Conservation (phyloP, 2,797 vertebrate species). For the Chelidonichthys spinosus region DNA sequence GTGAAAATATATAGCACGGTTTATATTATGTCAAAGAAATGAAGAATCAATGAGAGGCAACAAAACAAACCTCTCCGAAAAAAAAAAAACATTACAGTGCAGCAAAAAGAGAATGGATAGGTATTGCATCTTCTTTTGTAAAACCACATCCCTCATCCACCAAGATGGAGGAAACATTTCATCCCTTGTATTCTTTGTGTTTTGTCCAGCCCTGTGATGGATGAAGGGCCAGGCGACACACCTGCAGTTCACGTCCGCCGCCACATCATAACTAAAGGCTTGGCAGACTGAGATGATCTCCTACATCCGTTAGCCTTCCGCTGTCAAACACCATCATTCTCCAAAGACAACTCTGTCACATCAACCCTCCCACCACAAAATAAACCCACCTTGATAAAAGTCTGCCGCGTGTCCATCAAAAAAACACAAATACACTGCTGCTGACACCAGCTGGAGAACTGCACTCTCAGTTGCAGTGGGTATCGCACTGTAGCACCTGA, state of each 20-base stretch:
- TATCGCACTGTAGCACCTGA: conserved; percentile 16
- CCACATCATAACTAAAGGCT: conserved; percentile 80
- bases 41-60: conserved; percentile 16
- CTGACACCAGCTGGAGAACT: conserved; percentile 54
- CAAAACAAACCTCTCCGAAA: conserved; percentile 8
- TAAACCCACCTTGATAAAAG: conserved; percentile 78
- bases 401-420: conserved; percentile 71
- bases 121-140: conserved; percentile 66
- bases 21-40: conserved; percentile 21
- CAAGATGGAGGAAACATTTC: conserved; percentile 73
- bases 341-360: conserved; percentile 80
- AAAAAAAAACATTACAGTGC: conserved; percentile 15
- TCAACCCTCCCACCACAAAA: conserved; percentile 71
- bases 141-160: conserved; percentile 76
- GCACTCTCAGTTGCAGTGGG: conserved; percentile 27
- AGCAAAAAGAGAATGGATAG: conserved; percentile 53
- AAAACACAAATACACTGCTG: conserved; percentile 53
- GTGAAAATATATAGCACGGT: background rate
- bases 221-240: conserved; percentile 77
- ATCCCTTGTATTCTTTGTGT: conserved; percentile 68
- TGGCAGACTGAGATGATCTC: conserved; percentile 74
- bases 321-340: conserved; percentile 81
- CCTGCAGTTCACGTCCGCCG: conserved; percentile 77
- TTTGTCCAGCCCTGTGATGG: conserved; percentile 76
- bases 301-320: conserved; percentile 73